Conservation (phyloP, 2,113 vertebrate species). For the Orthonyx spaldingii region DNA sequence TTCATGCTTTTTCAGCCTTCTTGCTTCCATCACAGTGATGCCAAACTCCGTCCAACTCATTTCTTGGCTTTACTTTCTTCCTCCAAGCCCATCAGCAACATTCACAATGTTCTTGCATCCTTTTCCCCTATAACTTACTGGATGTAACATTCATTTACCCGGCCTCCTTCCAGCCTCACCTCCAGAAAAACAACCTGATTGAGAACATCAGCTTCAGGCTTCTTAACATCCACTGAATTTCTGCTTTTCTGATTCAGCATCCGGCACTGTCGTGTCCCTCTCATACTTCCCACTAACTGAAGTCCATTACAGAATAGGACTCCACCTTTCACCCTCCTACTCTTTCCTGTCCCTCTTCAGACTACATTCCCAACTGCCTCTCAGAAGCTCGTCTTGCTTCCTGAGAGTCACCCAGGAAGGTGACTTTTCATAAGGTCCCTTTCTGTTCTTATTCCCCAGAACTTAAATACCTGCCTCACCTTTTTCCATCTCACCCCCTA, state of each 20-base stretch:
- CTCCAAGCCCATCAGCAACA: neutral
- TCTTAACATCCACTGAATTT: neutral
- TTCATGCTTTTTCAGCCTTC: conserved; percentile 11
- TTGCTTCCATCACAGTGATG: neutral
- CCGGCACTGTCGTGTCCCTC: neutral
- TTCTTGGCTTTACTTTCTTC: neutral
- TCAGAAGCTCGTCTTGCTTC: neutral
- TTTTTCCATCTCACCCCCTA: neutral
- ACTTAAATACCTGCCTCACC: neutral
- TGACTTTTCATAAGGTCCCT: neutral
- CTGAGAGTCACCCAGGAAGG: neutral
- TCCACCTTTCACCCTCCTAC: conserved; percentile 31
- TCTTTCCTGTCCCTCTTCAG: neutral
- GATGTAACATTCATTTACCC: neutral
- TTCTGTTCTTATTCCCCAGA: neutral
- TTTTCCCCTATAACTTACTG: neutral
- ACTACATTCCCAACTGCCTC: neutral
- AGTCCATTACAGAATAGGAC: neutral
- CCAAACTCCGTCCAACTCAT: neutral
- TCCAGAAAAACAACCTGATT: neutral
- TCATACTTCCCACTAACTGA: neutral
- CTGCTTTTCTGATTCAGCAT: neutral
- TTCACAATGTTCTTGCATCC: neutral
- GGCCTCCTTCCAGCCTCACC: neutral
- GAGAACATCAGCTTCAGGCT: neutral